Evolutionary conservation across 2,888 invertebrate species (phyloP), one percentile per base, ranked within the genome.

Genomic region (Tribolium freemani): DNA sequence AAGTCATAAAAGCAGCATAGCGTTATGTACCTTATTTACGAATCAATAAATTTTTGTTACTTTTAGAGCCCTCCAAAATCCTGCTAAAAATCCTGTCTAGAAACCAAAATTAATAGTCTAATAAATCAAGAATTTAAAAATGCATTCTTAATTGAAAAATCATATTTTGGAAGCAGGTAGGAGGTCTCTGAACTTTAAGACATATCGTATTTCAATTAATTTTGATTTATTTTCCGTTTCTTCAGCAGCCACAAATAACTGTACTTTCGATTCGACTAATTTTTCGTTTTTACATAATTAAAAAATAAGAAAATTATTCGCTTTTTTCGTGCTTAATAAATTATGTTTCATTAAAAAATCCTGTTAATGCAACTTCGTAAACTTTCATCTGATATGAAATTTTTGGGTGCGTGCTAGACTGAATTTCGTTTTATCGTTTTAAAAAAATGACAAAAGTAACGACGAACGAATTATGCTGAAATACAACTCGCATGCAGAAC

Each of bases 141-240:
- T 16, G 54, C 54, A 56, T 31, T 31, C 58, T 16, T 20, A 58
- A 51, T 21, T n/a, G 51, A 51, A 57, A 57, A 58, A 16, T 58
- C 44, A 45, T 58, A 44, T 58, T 58, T 58, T 45, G 20, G 44
- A 58, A 58, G 10, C 54, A 26, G 26, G 60, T 38, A 51, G 50
- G 38, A 50, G 63, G 50, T 63, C 63, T 48, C 48, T 20, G 38
- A 63, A 63, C 63, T 51, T 61, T 60, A 60, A 26, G 6, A 48
- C 21, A 30, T 60, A 60, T 60, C 60, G 45, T 60, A 60, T 48
- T 60, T 60, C 60, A 60, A 60, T 60, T 46, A 60, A 30, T 60
- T 60, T 60, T 48, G 60, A 60, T 60, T 60, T 60, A 60, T 60
- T 60, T 45, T 20, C 26, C 1, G 58, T 58, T 21, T 58, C 58